Conservation (phyloP, 2,797 vertebrate genomes). For the Leucoraja ocellata region DNA sequence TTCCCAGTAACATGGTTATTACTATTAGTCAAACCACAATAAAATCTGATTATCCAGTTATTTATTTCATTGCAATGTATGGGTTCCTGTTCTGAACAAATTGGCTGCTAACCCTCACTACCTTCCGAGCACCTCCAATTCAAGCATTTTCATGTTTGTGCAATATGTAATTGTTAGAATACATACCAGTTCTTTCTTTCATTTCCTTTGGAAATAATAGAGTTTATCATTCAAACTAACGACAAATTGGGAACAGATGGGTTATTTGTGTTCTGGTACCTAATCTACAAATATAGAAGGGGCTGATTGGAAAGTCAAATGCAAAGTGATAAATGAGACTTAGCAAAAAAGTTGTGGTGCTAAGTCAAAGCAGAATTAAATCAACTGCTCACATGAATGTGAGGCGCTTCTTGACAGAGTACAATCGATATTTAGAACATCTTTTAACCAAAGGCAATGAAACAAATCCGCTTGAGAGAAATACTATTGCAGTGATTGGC, state of each 20-base stretch:
- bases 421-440: not conserved
- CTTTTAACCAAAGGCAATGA: not conserved
- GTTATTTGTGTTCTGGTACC: not conserved
- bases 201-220: not conserved
- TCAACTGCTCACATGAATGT: not conserved
- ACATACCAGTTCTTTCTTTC: not conserved
- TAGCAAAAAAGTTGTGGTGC: not conserved
- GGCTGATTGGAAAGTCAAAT: not conserved
- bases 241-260: not conserved
- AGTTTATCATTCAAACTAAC: not conserved
- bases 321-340: not conserved
- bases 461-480: not conserved
- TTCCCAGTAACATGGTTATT: not conserved
- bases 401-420: not conserved
- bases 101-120: not conserved
- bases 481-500: not conserved
- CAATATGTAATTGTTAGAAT: not conserved
- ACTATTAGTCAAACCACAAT: not conserved
- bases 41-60: not conserved
- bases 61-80: not conserved
- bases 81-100: not conserved
- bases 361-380: slow-evolving; percentile 10
- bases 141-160: not conserved
- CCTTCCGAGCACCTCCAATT: not conserved
- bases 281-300: not conserved